Evolutionary conservation across 1,140 invertebrate genomes (phyloP), one percentile per base, ranked within the genome.

Genomic region (Helicoverpa armigera): DNA sequence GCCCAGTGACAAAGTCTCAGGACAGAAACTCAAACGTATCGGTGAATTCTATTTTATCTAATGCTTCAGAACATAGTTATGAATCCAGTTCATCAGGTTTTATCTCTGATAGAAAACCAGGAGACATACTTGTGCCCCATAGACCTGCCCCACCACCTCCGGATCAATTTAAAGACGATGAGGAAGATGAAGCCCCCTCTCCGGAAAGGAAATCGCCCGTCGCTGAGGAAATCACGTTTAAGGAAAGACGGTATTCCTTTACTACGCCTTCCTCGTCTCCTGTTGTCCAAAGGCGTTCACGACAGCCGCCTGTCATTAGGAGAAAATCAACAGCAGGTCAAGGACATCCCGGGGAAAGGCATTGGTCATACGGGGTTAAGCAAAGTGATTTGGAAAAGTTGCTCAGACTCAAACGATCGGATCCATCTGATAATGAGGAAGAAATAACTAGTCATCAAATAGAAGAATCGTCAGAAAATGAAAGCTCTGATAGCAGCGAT

Each of bases 291-390:
- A 83, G 94, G 56, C 90, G 92, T n/a, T 86, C 86, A 14, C 84
- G 94, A 73, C 92, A 94, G 75, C 94, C 94, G 16, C 94, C 94
- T 50, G 92, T 94, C 1, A 94, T 95, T 2, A 88, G 94, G 82
- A 90, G 87, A 82, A 95, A 95, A 84, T 94, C 94, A 12, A 89
- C 85, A 43, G 89, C 88, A 56, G 84, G 83, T 82, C 90, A 89
- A 87, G 85, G 83, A 16, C 87, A 90, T 80, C 63, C 82, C 35
- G 91, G 90, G 54, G 93, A 95, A 86, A 90, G 90, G 1, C 92
- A 90, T 87, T 95, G 94, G 94, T 94, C 94, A 18, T 94, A 95
- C 77, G 94, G 94, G 77, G 94, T 95, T 12, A 92, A 88, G 56
- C 94, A 94, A 87, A 90, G 87, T 86, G 93, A 94, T 85, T 85